Conservation (phyloP, 1,140 invertebrate species). For the Pseudomyrmex gracilis region DNA sequence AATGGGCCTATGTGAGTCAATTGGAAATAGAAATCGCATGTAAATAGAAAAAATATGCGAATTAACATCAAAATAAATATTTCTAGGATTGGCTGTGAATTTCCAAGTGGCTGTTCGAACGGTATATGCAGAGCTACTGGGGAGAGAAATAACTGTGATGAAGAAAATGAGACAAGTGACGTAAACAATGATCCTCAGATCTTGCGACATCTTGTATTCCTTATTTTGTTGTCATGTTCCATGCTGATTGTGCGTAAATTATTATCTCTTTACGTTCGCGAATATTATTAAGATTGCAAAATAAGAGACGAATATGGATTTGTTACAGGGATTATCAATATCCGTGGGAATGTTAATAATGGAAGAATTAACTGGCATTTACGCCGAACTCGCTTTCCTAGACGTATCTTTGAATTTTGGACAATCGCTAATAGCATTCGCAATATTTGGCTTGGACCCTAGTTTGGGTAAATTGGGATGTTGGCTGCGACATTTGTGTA, state of each 20-base stretch:
- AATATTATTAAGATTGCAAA: neutral
- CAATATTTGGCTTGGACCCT: constrained; percentile 94
- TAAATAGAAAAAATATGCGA: neutral
- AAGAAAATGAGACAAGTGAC: constrained; percentile 67
- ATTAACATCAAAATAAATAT: neutral
- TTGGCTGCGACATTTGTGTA: constrained; percentile 78
- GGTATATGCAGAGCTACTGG: constrained; percentile 70
- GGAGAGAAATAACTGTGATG: constrained; percentile 75
- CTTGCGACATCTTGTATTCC: constrained; percentile 92
- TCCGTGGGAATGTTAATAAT: constrained; percentile 94
- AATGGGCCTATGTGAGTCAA: constrained; percentile 68
- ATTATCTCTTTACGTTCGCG: constrained; percentile 15
- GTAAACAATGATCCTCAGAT: constrained; percentile 89
- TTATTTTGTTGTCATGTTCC: constrained; percentile 92
- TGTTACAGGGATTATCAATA: constrained; percentile 91
- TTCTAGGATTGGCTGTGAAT: constrained; percentile 72
- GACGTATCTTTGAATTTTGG: constrained; percentile 96
- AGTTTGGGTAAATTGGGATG: constrained; percentile 82
- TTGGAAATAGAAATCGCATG: neutral
- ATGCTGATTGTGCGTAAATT: constrained; percentile 93
- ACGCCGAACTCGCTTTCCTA: constrained; percentile 95
- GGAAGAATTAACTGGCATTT: constrained; percentile 94
- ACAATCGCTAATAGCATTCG: constrained; percentile 93
- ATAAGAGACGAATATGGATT: constrained; percentile 29
- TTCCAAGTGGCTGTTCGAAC: constrained; percentile 77